phyloP scores from a whole-genome alignment of 2,113 vertebrate species.

The Alces alces region DNA sequence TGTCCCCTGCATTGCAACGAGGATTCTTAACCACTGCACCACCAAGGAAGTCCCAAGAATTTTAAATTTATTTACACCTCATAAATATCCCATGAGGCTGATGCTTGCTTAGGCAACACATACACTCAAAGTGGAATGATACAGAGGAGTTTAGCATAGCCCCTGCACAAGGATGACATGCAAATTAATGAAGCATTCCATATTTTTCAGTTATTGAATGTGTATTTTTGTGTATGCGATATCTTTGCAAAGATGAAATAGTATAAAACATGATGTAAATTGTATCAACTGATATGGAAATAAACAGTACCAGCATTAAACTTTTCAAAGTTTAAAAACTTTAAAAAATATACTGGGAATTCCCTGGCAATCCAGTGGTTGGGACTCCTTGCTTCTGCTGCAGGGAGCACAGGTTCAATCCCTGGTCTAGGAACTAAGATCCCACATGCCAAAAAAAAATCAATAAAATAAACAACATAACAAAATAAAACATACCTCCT shows the following conservation, averaged over 20 bases:
- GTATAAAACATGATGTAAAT: background rate
- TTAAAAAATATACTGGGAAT: background rate
- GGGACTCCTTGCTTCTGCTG: background rate
- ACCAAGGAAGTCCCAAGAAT: background rate
- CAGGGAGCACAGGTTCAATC: background rate
- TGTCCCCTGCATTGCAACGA: background rate
- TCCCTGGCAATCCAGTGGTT: background rate
- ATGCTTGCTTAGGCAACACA: background rate
- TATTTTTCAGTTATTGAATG: background rate
- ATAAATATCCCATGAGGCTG: background rate
- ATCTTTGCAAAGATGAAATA: background rate
- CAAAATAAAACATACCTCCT: background rate
- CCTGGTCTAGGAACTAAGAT: background rate
- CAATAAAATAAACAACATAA: background rate
- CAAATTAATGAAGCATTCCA: background rate
- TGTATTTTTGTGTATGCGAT: background rate
- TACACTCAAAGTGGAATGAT: background rate
- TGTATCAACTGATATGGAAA: background rate
- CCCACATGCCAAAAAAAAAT: background rate
- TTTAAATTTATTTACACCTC: background rate
- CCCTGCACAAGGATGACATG: background rate
- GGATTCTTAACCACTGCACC: background rate
- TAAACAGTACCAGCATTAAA: background rate
- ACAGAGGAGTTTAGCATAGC: background rate
- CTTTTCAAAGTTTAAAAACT: background rate